These are phyloP conservation scores for Sorex araneus DNA, from an alignment of 2,113 vertebrate genomes.

Conservation along the genomic window DNA sequence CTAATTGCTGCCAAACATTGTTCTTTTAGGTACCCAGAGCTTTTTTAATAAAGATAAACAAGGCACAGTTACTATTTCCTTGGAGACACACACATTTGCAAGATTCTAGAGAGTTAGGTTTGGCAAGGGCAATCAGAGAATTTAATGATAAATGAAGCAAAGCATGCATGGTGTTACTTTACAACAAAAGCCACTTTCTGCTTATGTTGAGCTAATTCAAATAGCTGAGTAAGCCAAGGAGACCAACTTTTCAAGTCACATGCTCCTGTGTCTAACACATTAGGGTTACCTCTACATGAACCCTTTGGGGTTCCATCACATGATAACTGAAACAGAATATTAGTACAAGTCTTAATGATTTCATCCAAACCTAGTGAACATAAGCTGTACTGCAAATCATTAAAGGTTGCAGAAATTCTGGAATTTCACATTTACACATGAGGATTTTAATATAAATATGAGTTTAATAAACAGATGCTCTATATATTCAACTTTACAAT, in stretches of 20 bases:
- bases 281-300: slow-evolving; percentile 86
- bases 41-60: slow-evolving; percentile 85
- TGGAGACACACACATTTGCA: slow-evolving; percentile 84
- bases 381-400: slow-evolving; percentile 72
- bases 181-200: slow-evolving; percentile 86
- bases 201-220: slow-evolving; percentile 83
- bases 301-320: slow-evolving; percentile 85
- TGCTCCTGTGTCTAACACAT: slow-evolving; percentile 83
- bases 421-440: slow-evolving; percentile 67
- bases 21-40: slow-evolving; percentile 80
- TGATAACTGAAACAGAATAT: slow-evolving; percentile 87
- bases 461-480: slow-evolving; percentile 65
- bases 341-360: slow-evolving; percentile 83
- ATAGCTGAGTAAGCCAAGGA: slow-evolving; percentile 84
- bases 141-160: slow-evolving; percentile 88
- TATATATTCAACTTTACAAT: slow-evolving; percentile 52
- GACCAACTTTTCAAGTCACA: slow-evolving; percentile 85
- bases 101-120: slow-evolving; percentile 87
- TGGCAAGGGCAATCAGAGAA: slow-evolving; percentile 86
- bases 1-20: slow-evolving; percentile 85
- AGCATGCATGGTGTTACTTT: slow-evolving; percentile 87
- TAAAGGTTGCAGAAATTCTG: slow-evolving; percentile 63
- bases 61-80: slow-evolving; percentile 77
- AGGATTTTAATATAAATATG: slow-evolving; percentile 66
- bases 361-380: slow-evolving; percentile 77